Base-by-base conservation (phyloP, 37 sponge, comb jelly and placozoan species). In the Tethya wilhelma region DNA sequence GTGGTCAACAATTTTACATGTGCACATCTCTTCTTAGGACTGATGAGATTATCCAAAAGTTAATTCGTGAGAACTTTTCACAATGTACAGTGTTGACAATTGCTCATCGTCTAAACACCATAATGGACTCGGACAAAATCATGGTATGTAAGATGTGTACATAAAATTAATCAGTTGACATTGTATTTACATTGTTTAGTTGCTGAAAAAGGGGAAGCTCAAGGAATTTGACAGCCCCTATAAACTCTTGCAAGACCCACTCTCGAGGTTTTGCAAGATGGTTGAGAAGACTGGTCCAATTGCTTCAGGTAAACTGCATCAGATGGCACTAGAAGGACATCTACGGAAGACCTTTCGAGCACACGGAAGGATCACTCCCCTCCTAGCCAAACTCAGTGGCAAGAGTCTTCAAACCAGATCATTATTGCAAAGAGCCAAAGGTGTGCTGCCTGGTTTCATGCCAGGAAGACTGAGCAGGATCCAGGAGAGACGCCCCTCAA, bases 61-160 rank as follows among this genome's bases (percentile, higher is more conserved):
- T 85, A 14, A 83, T 97, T 6, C 74, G 92, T 2, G 82, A 83
- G 28, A 63, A 80, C 75, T 97, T 97, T 66, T 34, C 59, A 11
- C 85, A 91, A 38, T 89, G 95, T 36, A 97, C 98, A 4, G 81
- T 94, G 5, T 71, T 97, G 14, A 91, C 95, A 39, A 91, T 97
- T 44, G 97, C 97, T 40, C 97, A 97, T 59, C 89, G 97, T 12
- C 73, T 97, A n/a, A 85, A 97, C 74, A 97, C 97, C 28, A 89
- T 97, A 44, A 97, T 97, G 88, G 97, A 97, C 41, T 87, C 79
- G 39, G 90, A 91, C 59, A 84, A 81, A 41, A 80, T 96, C 55
- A 62, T 96, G 90, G 96, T 96, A 70, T 12, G 65, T 42, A 63
- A 22, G 14, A 17, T n/a, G n/a, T n/a, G n/a, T n/a, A n/a, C n/a